Evolutionary conservation across 1,140 invertebrate species (phyloP).

Genomic region (Eriosoma lanigerum): DNA sequence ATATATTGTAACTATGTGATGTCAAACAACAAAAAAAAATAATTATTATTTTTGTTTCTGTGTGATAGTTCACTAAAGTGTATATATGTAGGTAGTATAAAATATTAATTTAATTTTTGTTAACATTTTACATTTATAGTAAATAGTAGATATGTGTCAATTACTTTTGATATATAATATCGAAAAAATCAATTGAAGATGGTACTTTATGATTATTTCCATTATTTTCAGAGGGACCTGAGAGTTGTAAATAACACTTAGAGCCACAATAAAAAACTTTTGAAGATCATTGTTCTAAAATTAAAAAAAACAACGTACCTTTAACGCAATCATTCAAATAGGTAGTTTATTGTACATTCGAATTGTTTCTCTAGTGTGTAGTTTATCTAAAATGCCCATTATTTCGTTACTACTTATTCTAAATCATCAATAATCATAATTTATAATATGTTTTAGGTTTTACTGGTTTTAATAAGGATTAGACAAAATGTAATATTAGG

Average conservation of each 20-base stretch:
- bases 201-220: neutral
- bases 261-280: no score
- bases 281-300: neutral
- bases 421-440: constrained; percentile 1
- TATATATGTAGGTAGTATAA: no score
- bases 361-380: neutral
- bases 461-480: no score
- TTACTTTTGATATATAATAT: no score
- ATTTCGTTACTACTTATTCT: neutral
- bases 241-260: constrained; percentile 6
- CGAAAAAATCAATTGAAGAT: neutral
- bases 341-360: neutral
- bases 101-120: no score
- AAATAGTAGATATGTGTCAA: no score
- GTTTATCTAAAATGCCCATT: neutral
- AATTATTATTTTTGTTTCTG: no score
- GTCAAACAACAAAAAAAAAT: no score
- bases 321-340: neutral
- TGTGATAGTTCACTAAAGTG: no score
- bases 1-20: no score
- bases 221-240: neutral
- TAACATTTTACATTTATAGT: no score
- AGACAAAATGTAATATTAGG: no score
- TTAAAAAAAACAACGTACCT: neutral
- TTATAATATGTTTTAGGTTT: neutral